Percentiles rank a stretch among this genome's conserved stretches.
These are phyloP conservation scores for Xenus cinereus DNA, from an alignment of 2,113 vertebrate genomes.

Conservation along the genomic window DNA sequence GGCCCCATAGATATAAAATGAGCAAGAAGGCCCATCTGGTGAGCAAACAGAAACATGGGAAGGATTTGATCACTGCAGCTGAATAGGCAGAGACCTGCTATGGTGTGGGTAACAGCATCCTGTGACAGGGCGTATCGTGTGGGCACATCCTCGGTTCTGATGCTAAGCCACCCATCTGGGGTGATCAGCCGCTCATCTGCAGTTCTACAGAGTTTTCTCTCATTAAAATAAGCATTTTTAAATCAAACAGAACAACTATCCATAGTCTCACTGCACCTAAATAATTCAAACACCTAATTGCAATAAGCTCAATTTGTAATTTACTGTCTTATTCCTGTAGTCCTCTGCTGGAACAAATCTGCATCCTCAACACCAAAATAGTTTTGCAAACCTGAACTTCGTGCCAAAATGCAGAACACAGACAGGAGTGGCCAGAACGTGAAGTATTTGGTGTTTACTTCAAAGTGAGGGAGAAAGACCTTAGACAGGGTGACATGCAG, in stretches of 20 bases:
- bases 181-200: neutral
- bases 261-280: neutral
- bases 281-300: neutral
- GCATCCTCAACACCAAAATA: neutral
- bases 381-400: neutral
- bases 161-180: neutral
- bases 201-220: neutral
- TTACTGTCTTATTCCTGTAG: neutral
- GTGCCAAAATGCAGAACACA: neutral
- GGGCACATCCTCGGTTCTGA: neutral
- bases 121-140: too few relatives aligned
- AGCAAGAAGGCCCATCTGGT: neutral
- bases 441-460: neutral
- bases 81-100: neutral
- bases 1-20: neutral
- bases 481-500: neutral
- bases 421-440: neutral
- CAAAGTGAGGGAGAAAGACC: neutral
- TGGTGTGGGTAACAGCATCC: neutral
- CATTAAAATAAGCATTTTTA: neutral
- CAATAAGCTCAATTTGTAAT: neutral
- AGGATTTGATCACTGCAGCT: neutral
- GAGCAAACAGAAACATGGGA: neutral
- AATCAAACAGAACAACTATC: neutral
- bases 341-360: neutral